phyloP scores from a whole-genome alignment of 1,140 invertebrate genomes.

The Schmidtea mediterranea region DNA sequence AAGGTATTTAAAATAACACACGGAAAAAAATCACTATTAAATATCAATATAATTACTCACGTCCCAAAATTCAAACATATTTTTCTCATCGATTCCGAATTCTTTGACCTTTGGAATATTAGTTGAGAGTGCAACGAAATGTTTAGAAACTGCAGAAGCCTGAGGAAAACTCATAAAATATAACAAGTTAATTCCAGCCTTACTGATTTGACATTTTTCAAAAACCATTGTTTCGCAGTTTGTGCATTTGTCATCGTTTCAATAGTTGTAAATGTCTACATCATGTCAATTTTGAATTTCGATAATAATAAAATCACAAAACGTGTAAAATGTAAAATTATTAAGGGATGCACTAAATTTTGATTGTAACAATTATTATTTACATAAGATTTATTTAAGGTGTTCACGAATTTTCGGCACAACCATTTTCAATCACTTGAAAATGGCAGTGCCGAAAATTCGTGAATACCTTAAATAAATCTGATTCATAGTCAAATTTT shows the following conservation, averaged over 20 bases:
- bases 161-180: conserved; percentile 24
- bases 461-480: too few species aligned
- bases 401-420: too few species aligned
- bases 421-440: too few species aligned
- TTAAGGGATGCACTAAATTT: too few species aligned
- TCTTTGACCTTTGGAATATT: conserved; percentile 67
- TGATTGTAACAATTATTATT: too few species aligned
- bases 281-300: conserved; percentile 4
- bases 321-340: too few species aligned
- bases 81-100: conserved; percentile 80
- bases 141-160: conserved; percentile 58
- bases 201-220: conserved; percentile 56
- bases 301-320: too few species aligned
- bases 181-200: conserved; percentile 17
- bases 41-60: conserved; percentile 14
- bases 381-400: too few species aligned
- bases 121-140: conserved; percentile 91
- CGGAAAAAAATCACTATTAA: too few species aligned
- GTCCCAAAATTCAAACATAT: conserved; percentile 99
- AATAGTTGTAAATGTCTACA: conserved; percentile 75
- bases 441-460: too few species aligned
- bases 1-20: too few species aligned
- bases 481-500: too few species aligned
- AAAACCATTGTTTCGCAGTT: conserved; percentile 80
- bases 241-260: conserved; percentile 97